These are phyloP conservation scores for Netelia fuscicornis DNA, from an alignment of 2,888 invertebrate species.

Conservation along the genomic window DNA sequence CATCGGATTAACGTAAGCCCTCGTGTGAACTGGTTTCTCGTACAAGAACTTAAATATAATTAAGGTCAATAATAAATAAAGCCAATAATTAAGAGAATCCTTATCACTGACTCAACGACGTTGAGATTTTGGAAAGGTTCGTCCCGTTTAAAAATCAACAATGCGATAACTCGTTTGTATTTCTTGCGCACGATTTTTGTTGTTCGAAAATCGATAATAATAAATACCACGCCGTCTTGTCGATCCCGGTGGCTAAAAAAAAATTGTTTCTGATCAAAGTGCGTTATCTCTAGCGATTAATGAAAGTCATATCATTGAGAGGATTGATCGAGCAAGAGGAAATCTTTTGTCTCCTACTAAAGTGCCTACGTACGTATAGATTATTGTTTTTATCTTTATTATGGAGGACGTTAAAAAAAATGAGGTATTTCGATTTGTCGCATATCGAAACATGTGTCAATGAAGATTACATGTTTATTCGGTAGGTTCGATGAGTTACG, in stretches of 20 bases:
- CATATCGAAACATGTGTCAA: background rate
- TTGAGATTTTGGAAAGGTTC: no score
- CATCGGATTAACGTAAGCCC: no score
- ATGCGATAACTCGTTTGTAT: no score
- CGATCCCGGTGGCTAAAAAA: background rate
- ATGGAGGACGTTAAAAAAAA: background rate
- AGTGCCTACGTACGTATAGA: background rate
- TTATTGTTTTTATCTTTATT: background rate
- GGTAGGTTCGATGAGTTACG: background rate
- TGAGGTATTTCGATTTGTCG: background rate
- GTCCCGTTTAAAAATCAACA: no score
- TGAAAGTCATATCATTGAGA: background rate
- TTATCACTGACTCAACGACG: no score
- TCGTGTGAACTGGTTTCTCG: no score
- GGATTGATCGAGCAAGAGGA: background rate
- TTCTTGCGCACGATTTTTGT: background rate
- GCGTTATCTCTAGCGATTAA: background rate
- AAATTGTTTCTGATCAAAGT: background rate
- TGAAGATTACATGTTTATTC: background rate
- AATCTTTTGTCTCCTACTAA: background rate
- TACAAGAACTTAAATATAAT: no score
- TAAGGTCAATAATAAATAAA: no score
- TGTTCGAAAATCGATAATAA: background rate
- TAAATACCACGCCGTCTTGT: background rate
- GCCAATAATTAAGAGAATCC: no score